Base-by-base conservation (phyloP, 2,888 invertebrate species). In the Drosophila histrio region DNA sequence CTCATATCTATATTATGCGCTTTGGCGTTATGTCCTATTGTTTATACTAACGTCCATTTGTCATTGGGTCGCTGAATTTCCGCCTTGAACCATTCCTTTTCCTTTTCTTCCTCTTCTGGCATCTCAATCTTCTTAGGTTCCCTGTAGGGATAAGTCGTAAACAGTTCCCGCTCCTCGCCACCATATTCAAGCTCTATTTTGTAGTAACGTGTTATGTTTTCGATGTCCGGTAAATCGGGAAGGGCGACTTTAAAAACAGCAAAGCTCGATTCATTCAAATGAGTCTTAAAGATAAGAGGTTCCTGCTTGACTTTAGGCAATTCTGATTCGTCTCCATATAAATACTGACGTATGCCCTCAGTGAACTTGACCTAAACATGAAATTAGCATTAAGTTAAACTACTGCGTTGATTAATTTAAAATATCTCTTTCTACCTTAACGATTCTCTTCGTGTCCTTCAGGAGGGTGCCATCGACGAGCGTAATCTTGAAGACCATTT, bases 401-500 rank as follows among this genome's bases (percentile, higher is more conserved):
- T n/a, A 2, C n/a, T 3, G 8, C 1, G 1, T 11, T 8, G 7
- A 7, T 4, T n/a, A 1, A 26, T n/a, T 1, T 6, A 0, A 6
- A 17, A 13, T 15, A 2, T n/a, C n/a, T 6, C 19, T 6, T 5
- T 2, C 11, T 38, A 80, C 77, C 47, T 91, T 92, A 0, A 96
- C 93, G 3, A 93, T 92, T 49, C 94, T 93, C 46, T 92, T 93
- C 8, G 93, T 93, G 65, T 94, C 94, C 67, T 92, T 92, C 1
- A 96, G 93, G 0, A 95, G 94, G 0, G 94, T 93, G 26, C 94
- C 95, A 91, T 96, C 96, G 77, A 96, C 95, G 73, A 95, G 93
- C 0, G 94, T 92, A 0, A 96, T 92, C 92, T 95, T 95, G n/a
- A 95, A 91, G 93, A 95, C 96, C 19, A 97, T 95, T 26, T 95